phyloP scores from a whole-genome alignment of 2,113 vertebrate species.

The Globicephala melas region DNA sequence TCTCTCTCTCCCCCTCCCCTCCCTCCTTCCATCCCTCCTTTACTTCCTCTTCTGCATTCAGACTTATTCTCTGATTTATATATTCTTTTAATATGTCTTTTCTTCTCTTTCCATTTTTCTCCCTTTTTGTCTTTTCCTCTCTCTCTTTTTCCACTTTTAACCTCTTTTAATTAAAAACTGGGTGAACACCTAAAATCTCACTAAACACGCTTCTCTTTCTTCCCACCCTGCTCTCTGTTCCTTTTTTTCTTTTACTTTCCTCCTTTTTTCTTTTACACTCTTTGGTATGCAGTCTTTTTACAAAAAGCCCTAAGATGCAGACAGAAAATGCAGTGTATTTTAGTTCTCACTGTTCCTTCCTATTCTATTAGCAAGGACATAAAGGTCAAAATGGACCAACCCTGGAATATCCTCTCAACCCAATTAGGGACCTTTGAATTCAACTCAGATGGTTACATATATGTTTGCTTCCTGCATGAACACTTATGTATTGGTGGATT shows the following conservation, averaged over 20 bases:
- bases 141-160: neutral
- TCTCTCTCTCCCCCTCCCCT: neutral
- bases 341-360: neutral
- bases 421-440: constrained; percentile 5
- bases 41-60: neutral
- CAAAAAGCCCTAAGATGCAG: neutral
- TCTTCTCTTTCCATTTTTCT: neutral
- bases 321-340: neutral
- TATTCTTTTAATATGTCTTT: neutral
- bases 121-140: neutral
- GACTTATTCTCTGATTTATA: neutral
- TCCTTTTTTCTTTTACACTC: neutral
- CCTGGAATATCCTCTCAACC: neutral
- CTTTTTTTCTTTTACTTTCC: neutral
- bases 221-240: neutral
- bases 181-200: neutral
- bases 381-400: constrained; percentile 32
- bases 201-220: neutral
- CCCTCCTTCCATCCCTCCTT: neutral
- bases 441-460: neutral
- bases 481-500: neutral
- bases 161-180: neutral
- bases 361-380: constrained; percentile 46
- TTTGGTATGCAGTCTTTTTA: constrained; percentile 27
- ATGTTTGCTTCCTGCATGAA: neutral